Percentiles rank a stretch among this genome's conserved stretches.
phyloP scores from a whole-genome alignment of 2,888 invertebrate genomes.

The Allolobophora icterica region DNA sequence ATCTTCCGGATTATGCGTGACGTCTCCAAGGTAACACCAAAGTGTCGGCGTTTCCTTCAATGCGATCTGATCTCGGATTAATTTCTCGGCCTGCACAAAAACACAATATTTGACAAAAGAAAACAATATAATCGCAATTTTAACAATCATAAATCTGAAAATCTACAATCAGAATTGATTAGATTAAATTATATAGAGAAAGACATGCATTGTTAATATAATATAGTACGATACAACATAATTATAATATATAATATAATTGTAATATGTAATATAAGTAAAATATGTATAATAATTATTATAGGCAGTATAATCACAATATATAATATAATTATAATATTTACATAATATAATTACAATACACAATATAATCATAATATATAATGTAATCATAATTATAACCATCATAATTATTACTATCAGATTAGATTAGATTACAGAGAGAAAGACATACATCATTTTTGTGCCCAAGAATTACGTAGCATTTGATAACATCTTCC shows the following conservation, averaged over 20 bases:
- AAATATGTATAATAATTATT: too few species aligned
- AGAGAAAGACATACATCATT: slow-evolving; percentile 74
- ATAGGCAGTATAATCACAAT: too few species aligned
- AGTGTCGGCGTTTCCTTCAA: slow-evolving; percentile 82
- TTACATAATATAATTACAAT: too few species aligned
- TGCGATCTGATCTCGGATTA: slow-evolving; percentile 80
- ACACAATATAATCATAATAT: too few species aligned
- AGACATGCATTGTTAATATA: too few species aligned
- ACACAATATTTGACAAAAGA: slow-evolving; percentile 8
- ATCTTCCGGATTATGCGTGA: slow-evolving; percentile 77
- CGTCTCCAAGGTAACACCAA: slow-evolving; percentile 90
- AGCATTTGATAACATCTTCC: slow-evolving; percentile 92
- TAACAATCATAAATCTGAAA: background rate
- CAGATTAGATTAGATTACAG: background rate
- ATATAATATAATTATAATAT: too few species aligned
- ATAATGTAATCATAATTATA: too few species aligned
- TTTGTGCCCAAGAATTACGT: slow-evolving; percentile 80
- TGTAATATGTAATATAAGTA: too few species aligned
- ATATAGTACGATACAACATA: too few species aligned
- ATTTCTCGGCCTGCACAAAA: slow-evolving; percentile 77
- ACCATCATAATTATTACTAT: background rate
- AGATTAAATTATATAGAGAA: too few species aligned
- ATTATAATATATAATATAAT: too few species aligned
- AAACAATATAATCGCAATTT: background rate
- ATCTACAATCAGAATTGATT: background rate